phyloP scores from a whole-genome alignment of 2,797 vertebrate species.

The Myripristis murdjan region DNA sequence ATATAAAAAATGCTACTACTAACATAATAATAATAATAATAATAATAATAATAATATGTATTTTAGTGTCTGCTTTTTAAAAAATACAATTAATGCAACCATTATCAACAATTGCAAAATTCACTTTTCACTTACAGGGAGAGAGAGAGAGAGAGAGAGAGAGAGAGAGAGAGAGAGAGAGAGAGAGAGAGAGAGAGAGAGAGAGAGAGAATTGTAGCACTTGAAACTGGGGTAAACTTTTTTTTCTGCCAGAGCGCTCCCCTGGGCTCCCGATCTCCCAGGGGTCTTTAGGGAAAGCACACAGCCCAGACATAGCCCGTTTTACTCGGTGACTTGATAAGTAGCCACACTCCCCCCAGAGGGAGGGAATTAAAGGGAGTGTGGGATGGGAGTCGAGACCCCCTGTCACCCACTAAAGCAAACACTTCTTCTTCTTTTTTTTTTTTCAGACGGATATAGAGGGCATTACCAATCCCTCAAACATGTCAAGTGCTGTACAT shows the following conservation, averaged over 20 bases:
- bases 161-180: background rate
- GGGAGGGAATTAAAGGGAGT: constrained; percentile 83
- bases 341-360: constrained; percentile 86
- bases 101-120: no score
- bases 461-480: background rate
- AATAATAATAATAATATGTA: no score
- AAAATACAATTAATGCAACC: no score
- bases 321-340: constrained; percentile 89
- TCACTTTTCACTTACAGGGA: no score
- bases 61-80: no score
- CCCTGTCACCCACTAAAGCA: constrained; percentile 83
- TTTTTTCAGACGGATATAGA: constrained; percentile 46
- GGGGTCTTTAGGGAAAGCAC: constrained; percentile 87
- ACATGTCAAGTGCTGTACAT: no score
- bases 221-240: constrained; percentile 70
- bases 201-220: constrained; percentile 48
- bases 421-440: no score
- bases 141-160: no score
- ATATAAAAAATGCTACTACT: no score
- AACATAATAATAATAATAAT: constrained; percentile 34
- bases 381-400: constrained; percentile 81
- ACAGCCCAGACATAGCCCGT: constrained; percentile 84
- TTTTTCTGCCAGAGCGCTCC: constrained; percentile 78
- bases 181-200: constrained; percentile 1
- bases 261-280: constrained; percentile 81